These are phyloP conservation scores for Neogale vison DNA, from an alignment of 2,113 vertebrate genomes.

Conservation along the genomic window DNA sequence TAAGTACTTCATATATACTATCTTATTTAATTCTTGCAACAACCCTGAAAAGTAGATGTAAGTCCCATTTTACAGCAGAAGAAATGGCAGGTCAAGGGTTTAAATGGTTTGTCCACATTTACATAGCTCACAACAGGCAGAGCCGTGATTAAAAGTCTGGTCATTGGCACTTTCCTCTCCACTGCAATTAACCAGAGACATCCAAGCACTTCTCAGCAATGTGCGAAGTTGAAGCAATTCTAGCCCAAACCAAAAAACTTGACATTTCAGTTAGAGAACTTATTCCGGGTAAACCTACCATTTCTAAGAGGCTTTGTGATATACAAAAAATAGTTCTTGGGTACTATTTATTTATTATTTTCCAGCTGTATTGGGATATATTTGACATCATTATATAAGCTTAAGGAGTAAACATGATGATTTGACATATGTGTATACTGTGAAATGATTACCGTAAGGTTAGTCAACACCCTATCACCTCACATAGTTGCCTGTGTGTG, in stretches of 20 bases:
- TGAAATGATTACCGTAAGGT: not conserved
- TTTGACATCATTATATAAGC: not conserved
- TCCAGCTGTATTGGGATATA: not conserved
- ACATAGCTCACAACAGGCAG: not conserved
- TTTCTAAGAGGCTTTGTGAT: constrained; percentile 1
- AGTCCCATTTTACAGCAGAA: not conserved
- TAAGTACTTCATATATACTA: not conserved
- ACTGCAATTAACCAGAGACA: not conserved
- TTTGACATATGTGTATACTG: not conserved
- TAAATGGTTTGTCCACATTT: not conserved
- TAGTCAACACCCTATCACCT: not conserved
- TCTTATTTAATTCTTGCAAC: not conserved
- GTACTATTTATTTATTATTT: not conserved
- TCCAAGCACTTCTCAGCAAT: not conserved
- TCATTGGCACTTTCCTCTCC: not conserved
- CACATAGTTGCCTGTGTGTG: not conserved
- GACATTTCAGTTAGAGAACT: not conserved
- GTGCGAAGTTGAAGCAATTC: not conserved
- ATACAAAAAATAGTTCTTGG: not conserved
- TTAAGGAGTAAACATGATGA: not conserved
- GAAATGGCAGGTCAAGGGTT: not conserved
- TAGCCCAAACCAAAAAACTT: not conserved
- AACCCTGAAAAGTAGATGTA: not conserved
- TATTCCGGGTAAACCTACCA: not conserved
- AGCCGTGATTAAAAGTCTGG: not conserved